Evolutionary conservation across 2,113 vertebrate species (phyloP).

Genomic region (Corydoras sp.): DNA sequence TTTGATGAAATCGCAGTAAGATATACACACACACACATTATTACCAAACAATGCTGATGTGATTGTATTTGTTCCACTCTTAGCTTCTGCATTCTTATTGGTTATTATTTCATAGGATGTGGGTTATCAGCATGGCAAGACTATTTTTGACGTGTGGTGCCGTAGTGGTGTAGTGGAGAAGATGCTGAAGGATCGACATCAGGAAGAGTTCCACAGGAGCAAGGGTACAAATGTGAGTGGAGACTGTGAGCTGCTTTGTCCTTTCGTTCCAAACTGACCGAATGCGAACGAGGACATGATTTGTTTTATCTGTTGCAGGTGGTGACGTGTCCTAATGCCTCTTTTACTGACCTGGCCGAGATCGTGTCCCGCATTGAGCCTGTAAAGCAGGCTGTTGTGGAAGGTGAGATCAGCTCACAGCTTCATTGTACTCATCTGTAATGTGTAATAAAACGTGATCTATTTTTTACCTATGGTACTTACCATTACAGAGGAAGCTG

Average conservation of each 20-base stretch:
- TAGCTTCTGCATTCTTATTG: not conserved
- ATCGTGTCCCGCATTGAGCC: slow-evolving; percentile 91
- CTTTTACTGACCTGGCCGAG: slow-evolving; percentile 90
- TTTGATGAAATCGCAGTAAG: slow-evolving; percentile 90
- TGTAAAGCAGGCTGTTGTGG: slow-evolving; percentile 61
- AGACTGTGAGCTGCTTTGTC: not conserved
- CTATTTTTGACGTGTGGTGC: slow-evolving; percentile 82
- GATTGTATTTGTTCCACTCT: not conserved
- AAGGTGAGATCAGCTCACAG: slow-evolving; percentile 66
- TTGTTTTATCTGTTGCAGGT: slow-evolving; percentile 58
- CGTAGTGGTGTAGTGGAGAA: slow-evolving; percentile 81
- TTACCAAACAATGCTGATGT: not conserved
- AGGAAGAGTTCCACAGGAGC: slow-evolving; percentile 75
- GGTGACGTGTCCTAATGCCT: slow-evolving; percentile 83
- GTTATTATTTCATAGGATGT: slow-evolving; percentile 70
- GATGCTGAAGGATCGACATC: slow-evolving; percentile 83
- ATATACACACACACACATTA: slow-evolving; percentile 20
- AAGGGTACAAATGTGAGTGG: slow-evolving; percentile 72
- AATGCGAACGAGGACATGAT: not conserved
- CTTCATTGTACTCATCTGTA: not conserved
- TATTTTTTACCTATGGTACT: not conserved
- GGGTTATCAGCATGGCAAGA: slow-evolving; percentile 86
- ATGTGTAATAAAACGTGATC: not conserved
- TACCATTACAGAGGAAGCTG: too few relatives aligned
- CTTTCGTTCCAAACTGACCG: not conserved